Base-by-base conservation (phyloP, 2,888 invertebrate genomes). In the Archaeoteleia sp. region DNA sequence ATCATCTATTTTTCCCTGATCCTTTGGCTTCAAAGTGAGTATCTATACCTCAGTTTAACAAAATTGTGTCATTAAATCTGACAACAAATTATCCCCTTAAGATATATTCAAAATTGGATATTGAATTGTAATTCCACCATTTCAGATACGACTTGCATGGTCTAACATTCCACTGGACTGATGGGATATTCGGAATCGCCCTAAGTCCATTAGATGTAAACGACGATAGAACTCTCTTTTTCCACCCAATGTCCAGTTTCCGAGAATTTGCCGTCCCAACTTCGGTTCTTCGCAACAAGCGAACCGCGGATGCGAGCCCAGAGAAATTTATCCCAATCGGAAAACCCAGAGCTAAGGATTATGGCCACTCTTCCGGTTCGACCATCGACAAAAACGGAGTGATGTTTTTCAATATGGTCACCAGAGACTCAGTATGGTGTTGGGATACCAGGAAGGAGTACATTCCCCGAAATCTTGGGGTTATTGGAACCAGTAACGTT, bases 211-310 rank as follows among this genome's bases (percentile, higher is more conserved):
- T 80, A 17, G 79, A 86, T 71, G 81, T 86, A 1, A 78, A 86
- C 48, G 80, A 83, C 12, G 92, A 94, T 42, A 87, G 92, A 43
- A 87, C 90, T 1, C 80, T 95, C 14, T 94, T 90, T 78, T 95
- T 93, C 80, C 93, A 95, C 83, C 90, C 95, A 0, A 90, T 95
- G 91, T 92, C 95, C 0, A 93, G 94, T 80, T 92, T 90, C 75
- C 88, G 92, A 73, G 93, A 95, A 80, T 95, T 93, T 82, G 90
- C 89, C 58, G 92, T 94, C 0, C 88, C 89, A 20, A 90, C 93
- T 0, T 88, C 90, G 0, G 85, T 92, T 0, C 84, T 95, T 2
- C 87, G 89, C 10, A 88, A 93, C 67, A 90, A 91, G 70, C 86
- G 86, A 0, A 75, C 75, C 0, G 82, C 78, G 0, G 79, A 82